phyloP scores from a whole-genome alignment of 2,113 vertebrate genomes.

The Mesocricetus auratus region DNA sequence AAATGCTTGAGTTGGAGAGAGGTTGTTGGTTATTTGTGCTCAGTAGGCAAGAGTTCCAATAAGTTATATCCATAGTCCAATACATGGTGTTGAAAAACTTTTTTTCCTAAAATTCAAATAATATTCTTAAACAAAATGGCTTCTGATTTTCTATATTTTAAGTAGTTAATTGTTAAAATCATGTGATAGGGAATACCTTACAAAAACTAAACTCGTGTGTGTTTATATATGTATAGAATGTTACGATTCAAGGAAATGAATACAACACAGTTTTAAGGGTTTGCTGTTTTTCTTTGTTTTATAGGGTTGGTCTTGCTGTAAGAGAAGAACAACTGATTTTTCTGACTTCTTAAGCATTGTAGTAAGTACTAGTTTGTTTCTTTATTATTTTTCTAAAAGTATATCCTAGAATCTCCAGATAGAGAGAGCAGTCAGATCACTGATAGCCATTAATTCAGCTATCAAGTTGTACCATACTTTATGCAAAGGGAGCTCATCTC shows the following conservation, averaged over 20 bases:
- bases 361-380: slow-evolving; percentile 87
- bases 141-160: not conserved
- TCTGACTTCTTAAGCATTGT: slow-evolving; percentile 97
- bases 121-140: not conserved
- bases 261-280: not conserved
- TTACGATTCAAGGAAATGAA: not conserved
- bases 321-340: slow-evolving; percentile 97
- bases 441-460: not conserved
- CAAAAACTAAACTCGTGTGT: not conserved
- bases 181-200: not conserved
- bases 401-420: not conserved
- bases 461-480: not conserved
- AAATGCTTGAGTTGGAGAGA: not conserved
- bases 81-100: not conserved
- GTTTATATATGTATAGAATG: not conserved
- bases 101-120: not conserved
- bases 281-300: slow-evolving; percentile 57
- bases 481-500: not conserved
- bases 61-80: not conserved
- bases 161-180: not conserved
- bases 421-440: not conserved
- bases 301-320: slow-evolving; percentile 99
- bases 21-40: not conserved
- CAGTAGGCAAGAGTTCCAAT: not conserved
- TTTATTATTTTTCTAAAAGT: not conserved